Percentiles rank a stretch among this genome's conserved stretches.
phyloP scores from a whole-genome alignment of 2,113 vertebrate species.

The Himantopus leucocephalus region DNA sequence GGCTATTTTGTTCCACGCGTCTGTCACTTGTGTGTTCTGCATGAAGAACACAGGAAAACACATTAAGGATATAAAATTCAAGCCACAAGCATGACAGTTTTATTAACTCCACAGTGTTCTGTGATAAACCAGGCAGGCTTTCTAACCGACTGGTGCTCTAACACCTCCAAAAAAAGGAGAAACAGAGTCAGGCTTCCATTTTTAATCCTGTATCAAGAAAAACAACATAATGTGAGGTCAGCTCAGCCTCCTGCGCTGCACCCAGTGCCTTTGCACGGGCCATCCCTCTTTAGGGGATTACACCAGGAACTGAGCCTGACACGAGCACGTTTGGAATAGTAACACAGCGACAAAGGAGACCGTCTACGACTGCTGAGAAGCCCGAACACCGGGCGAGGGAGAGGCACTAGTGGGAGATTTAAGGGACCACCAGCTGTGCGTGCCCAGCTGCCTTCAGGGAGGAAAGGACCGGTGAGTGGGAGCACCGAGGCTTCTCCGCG shows the following conservation, averaged over 20 bases:
- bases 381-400: neutral
- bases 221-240: fast-evolving
- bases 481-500: neutral
- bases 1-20: conserved; percentile 98
- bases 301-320: neutral
- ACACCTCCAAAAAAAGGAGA: neutral
- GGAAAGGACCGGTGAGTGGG: fast-evolving
- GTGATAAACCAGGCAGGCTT: neutral
- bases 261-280: neutral
- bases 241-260: neutral
- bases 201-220: neutral
- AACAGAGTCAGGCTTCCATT: fast-evolving
- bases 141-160: neutral
- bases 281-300: neutral
- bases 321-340: neutral
- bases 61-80: fast-evolving
- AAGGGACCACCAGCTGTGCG: neutral
- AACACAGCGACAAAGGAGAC: neutral
- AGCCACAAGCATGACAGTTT: fast-evolving
- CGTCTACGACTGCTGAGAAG: neutral
- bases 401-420: neutral
- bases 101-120: fast-evolving
- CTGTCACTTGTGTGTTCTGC: conserved; percentile 95
- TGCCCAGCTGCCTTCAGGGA: neutral
- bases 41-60: neutral